These are phyloP conservation scores for Pandemis cinnamomeana DNA, from an alignment of 2,888 invertebrate genomes.

Conservation along the genomic window DNA sequence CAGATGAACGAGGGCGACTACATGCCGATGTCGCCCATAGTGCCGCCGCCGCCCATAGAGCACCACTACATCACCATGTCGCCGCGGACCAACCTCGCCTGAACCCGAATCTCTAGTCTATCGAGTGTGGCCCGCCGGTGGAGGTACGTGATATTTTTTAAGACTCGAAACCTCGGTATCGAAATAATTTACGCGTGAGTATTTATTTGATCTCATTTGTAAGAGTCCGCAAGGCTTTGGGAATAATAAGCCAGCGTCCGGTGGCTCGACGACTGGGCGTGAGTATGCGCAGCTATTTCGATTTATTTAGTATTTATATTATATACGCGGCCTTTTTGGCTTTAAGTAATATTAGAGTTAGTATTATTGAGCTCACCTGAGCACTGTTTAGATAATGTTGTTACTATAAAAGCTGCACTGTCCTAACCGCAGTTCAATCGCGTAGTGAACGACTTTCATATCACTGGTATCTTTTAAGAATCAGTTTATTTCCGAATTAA, in stretches of 20 bases:
- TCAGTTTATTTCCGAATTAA: neutral
- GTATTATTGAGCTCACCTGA: slow-evolving; percentile 6
- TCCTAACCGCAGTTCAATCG: slow-evolving; percentile 7
- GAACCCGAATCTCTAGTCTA: slow-evolving; percentile 47
- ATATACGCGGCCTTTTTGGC: slow-evolving; percentile 38
- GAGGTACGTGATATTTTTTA: slow-evolving; percentile 32
- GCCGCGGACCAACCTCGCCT: slow-evolving; percentile 70
- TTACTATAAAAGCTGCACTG: neutral
- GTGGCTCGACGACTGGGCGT: slow-evolving; percentile 13
- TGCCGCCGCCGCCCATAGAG: slow-evolving; percentile 62
- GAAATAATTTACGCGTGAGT: slow-evolving; percentile 20
- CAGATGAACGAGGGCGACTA: slow-evolving; percentile 66
- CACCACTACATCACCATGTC: slow-evolving; percentile 79
- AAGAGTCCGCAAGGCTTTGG: slow-evolving; percentile 17
- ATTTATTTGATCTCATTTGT: slow-evolving; percentile 38
- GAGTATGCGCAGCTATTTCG: slow-evolving; percentile 27
- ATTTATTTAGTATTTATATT: slow-evolving; percentile 33
- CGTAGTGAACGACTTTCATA: neutral
- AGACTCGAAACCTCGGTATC: slow-evolving; percentile 3
- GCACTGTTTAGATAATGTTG: slow-evolving; percentile 8
- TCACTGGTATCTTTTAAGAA: neutral
- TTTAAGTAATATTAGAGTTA: slow-evolving; percentile 29
- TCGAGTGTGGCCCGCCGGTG: slow-evolving; percentile 19
- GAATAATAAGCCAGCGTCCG: neutral
- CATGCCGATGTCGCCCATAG: slow-evolving; percentile 76